Conservation (phyloP, 1,140 invertebrate species). For the Drosophila burlai region DNA sequence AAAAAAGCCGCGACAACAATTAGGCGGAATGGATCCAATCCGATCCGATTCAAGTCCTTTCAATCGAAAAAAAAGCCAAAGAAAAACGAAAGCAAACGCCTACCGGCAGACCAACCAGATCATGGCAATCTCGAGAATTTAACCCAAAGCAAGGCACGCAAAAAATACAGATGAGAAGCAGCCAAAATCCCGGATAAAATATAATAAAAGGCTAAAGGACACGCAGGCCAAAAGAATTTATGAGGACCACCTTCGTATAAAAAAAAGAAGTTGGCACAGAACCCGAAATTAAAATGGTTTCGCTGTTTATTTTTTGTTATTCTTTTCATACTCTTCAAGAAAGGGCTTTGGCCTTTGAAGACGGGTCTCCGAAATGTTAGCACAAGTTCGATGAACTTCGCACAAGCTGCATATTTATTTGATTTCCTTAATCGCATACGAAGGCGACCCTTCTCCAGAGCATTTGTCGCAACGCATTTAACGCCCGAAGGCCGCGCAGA, state of each 20-base stretch:
- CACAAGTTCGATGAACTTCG: conserved; percentile 63
- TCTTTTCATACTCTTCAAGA: neutral
- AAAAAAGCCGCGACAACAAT: conserved; percentile 63
- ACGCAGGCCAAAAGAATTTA: conserved; percentile 75
- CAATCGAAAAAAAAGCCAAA: conserved; percentile 51
- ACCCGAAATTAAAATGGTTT: conserved; percentile 72
- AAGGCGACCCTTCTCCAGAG: conserved; percentile 36
- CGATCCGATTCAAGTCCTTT: conserved; percentile 48
- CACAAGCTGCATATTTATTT: conserved; percentile 71
- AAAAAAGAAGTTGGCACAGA: conserved; percentile 27
- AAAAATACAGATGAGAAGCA: conserved; percentile 21
- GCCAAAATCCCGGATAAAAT: conserved; percentile 47
- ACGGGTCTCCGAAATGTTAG: conserved; percentile 57
- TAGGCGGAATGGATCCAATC: conserved; percentile 48
- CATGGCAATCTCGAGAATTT: conserved; percentile 51
- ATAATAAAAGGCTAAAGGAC: conserved; percentile 82
- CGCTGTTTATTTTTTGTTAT: conserved; percentile 6
- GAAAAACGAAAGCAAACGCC: conserved; percentile 49
- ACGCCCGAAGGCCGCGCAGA: conserved; percentile 75
- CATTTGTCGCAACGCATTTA: conserved; percentile 79
- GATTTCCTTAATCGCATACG: conserved; percentile 71
- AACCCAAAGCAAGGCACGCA: conserved; percentile 9
- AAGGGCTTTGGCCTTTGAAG: conserved; percentile 54
- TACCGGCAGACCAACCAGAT: conserved; percentile 28
- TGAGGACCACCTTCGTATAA: conserved; percentile 72